Evolutionary conservation across 2,113 vertebrate genomes (phyloP).

Genomic region (Ailurus styani): DNA sequence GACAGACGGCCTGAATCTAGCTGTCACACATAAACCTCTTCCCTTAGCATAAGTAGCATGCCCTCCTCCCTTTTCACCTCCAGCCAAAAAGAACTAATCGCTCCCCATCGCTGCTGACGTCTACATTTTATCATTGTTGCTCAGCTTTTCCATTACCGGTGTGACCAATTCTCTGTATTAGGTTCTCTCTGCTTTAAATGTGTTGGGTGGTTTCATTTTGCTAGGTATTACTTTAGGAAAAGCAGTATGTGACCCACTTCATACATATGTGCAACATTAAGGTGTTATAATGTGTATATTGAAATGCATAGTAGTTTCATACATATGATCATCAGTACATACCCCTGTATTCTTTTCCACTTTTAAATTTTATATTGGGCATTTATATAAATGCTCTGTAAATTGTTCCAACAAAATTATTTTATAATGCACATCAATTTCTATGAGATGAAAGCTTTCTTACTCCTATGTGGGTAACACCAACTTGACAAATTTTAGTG

Average conservation of each 20-base stretch:
- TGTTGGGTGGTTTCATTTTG: neutral
- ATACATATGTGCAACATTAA: neutral
- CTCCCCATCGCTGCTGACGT: neutral
- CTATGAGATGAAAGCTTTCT: neutral
- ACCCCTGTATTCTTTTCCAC: neutral
- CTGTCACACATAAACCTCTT: neutral
- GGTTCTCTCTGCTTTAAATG: neutral
- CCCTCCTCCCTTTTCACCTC: neutral
- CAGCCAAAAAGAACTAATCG: neutral
- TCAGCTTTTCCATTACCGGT: neutral
- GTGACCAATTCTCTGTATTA: neutral
- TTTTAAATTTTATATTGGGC: neutral
- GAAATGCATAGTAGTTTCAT: neutral
- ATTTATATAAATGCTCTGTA: neutral
- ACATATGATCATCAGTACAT: neutral
- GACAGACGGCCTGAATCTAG: neutral
- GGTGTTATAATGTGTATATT: neutral
- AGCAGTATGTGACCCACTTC: neutral
- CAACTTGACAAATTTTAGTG: neutral
- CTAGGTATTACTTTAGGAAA: neutral
- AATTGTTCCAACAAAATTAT: neutral
- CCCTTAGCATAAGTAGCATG: neutral
- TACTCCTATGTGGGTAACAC: neutral
- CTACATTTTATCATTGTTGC: neutral
- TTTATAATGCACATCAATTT: neutral